Base-by-base conservation (phyloP, 2,888 invertebrate species). In the Spicauda simplicius region DNA sequence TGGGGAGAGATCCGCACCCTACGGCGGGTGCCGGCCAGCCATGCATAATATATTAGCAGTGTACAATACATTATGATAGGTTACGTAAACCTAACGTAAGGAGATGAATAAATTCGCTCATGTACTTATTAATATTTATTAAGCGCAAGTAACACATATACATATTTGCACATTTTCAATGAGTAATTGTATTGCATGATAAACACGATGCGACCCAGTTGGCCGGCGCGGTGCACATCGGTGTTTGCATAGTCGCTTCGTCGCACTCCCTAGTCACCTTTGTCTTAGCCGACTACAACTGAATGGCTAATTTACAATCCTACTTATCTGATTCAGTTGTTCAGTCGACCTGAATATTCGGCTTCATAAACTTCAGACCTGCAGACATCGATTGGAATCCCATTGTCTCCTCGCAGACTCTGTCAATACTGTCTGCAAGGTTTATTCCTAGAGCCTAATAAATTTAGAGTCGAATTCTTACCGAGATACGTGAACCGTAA, bases 291-390 rank as follows among this genome's bases (percentile, higher is more conserved):
- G 75, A 77, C 81, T 78, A 79, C 78, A 75, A 74, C 83, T 89
- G 84, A 90, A 91, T 88, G 75, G 84, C 82, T 88, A 90, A 90
- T 90, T 88, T 86, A 87, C 85, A 82, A 83, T 83, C 77, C 81
- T 75, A 85, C 81, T 86, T 88, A 91, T 91, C 89, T 87, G 89
- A 90, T 90, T 85, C 86, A 83, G 85, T 84, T 89, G 90, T 86
- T 88, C 86, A 86, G 80, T 81, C 84, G 85, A 90, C 88, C 88
- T 87, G 83, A 87, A 88, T 90, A 86, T 89, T 87, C 81, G 79
- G 84, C 84, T 83, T 83, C 82, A 87, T 87, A 86, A 87, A 88
- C 83, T 85, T 79, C 74, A 73, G 77, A 75, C 73, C 77, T 77
- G 80, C 85, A n/a, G 83, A 88, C 84, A 87, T 84, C 72, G 74